Evolutionary conservation across 2,888 invertebrate species (phyloP).

Genomic region (Agrotis ipsilon): DNA sequence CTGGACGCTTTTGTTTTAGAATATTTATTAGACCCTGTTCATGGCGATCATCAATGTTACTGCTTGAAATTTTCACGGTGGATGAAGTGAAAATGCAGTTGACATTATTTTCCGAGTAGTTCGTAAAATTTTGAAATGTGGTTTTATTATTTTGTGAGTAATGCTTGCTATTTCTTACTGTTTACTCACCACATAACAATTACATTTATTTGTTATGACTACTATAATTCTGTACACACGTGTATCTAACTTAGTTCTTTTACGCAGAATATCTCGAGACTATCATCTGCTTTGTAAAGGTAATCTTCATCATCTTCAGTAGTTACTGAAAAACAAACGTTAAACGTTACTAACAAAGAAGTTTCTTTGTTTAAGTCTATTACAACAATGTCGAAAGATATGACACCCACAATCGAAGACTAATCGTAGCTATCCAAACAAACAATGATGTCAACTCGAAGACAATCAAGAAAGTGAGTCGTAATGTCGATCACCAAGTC

Average conservation of each 20-base stretch:
- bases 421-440: constrained; percentile 26
- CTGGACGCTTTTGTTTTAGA: constrained; percentile 61
- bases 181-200: constrained; percentile 26
- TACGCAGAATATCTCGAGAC: background rate
- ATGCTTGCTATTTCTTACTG: constrained; percentile 41
- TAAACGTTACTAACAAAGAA: no score
- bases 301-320: background rate
- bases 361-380: constrained; percentile 33
- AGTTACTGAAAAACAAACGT: no score
- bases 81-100: constrained; percentile 26
- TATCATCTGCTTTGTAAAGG: no score
- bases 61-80: constrained; percentile 35
- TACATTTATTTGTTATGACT: constrained; percentile 23
- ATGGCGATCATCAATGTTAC: constrained; percentile 21
- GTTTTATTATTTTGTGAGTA: constrained; percentile 33
- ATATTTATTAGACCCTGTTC: constrained; percentile 43
- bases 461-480: constrained; percentile 54
- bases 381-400: constrained; percentile 28
- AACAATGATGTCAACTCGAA: constrained; percentile 41
- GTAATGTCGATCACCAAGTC: constrained; percentile 67
- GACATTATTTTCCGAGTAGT: constrained; percentile 22
- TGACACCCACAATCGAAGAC: constrained; percentile 3
- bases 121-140: constrained; percentile 20
- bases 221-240: no score
- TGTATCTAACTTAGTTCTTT: background rate